Conservation (phyloP, 2,113 vertebrate genomes). For the Acrocephalus arundinaceus region DNA sequence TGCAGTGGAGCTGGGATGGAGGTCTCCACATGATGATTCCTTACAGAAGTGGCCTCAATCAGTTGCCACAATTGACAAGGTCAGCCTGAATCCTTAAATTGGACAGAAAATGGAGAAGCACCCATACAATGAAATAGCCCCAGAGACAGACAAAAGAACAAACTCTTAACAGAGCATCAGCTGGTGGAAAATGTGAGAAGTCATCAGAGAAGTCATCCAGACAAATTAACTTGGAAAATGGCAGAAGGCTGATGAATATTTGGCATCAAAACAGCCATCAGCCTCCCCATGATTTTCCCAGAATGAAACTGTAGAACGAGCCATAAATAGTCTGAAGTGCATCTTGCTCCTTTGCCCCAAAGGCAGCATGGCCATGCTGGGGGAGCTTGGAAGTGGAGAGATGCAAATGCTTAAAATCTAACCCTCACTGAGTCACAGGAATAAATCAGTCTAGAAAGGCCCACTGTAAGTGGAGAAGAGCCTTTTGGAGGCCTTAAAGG, state of each 20-base stretch:
- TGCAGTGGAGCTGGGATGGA: not conserved
- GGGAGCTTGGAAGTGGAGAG: not conserved
- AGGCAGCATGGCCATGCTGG: not conserved
- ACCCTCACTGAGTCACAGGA: not conserved
- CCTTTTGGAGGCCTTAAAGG: not conserved
- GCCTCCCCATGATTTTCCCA: not conserved
- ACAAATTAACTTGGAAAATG: constrained; percentile 35
- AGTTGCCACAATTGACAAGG: not conserved
- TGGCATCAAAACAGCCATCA: not conserved
- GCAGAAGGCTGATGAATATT: constrained; percentile 41
- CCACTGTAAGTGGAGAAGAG: not conserved
- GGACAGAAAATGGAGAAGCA: not conserved
- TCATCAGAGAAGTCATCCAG: not conserved
- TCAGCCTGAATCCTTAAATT: not conserved
- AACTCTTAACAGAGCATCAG: constrained; percentile 3
- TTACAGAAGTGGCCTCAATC: not conserved
- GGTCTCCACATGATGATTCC: not conserved
- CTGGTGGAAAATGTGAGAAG: constrained; percentile 10
- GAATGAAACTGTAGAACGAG: constrained; percentile 7
- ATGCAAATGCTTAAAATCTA: not conserved
- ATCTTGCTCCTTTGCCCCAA: constrained; percentile 25
- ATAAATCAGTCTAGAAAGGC: not conserved
- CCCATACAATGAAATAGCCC: not conserved
- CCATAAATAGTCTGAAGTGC: not conserved
- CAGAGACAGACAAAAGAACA: not conserved